Conservation (phyloP, 1,140 invertebrate species). For the Teleopsis dalmanni region DNA sequence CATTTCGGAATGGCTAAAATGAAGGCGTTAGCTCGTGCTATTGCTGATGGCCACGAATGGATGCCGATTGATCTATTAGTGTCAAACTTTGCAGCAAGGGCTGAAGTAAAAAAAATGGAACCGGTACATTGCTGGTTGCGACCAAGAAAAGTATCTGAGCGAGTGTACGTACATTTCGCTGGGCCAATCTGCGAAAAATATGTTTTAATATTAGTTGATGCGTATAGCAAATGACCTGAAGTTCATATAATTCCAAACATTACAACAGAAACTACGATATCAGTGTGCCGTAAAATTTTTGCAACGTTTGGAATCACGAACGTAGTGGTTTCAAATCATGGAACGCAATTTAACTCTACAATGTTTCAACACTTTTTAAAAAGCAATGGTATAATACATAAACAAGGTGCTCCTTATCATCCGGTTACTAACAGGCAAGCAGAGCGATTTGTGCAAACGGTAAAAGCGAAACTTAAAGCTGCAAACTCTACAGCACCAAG, state of each 20-base stretch:
- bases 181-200: conserved; percentile 7
- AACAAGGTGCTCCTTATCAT: conserved; percentile 9
- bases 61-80: conserved; percentile 33
- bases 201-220: conserved; percentile 41
- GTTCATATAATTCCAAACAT: conserved; percentile 16
- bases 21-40: conserved; percentile 43
- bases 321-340: conserved; percentile 22
- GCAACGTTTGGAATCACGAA: conserved; percentile 7
- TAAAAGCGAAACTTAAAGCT: conserved; percentile 12
- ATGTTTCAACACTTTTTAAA: conserved; percentile 12
- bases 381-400: conserved; percentile 9
- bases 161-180: conserved; percentile 19
- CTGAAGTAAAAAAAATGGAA: conserved; percentile 1
- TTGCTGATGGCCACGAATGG: conserved; percentile 43
- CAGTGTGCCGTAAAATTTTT: conserved; percentile 7
- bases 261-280: conserved; percentile 10
- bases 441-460: conserved; percentile 10
- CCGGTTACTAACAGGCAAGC: conserved; percentile 13
- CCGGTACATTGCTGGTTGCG: conserved; percentile 24
- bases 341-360: conserved; percentile 4
- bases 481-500: too few species aligned
- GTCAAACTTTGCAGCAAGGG: neutral
- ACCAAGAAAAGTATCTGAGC: conserved; percentile 30
- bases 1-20: conserved; percentile 36
- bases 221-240: conserved; percentile 40